Evolutionary conservation across 1,140 invertebrate species (phyloP).

Genomic region (Bombus terrestris): DNA sequence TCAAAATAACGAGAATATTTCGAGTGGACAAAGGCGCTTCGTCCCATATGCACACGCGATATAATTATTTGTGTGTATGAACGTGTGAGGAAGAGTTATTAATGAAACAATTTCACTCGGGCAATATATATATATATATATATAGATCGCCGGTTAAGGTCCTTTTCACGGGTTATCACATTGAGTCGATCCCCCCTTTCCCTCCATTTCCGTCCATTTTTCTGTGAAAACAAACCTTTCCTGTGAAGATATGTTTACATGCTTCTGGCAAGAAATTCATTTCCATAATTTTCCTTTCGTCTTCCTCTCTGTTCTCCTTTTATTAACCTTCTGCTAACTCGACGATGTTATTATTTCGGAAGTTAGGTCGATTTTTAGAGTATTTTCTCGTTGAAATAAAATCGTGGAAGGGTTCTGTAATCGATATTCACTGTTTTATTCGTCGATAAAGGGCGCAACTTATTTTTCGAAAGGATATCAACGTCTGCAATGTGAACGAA

Average conservation of each 20-base stretch:
- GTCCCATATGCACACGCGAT: constrained; percentile 23
- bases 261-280: not conserved
- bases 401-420: not conserved
- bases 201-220: not conserved
- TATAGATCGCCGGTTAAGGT: constrained; percentile 9
- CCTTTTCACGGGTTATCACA: constrained; percentile 3
- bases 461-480: not conserved
- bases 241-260: constrained; percentile 3
- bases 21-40: not conserved
- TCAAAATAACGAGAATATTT: not conserved
- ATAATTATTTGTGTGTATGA: constrained; percentile 17
- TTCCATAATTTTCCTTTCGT: not conserved
- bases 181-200: not conserved
- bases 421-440: not conserved
- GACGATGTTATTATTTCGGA: not conserved
- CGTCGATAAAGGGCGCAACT: not conserved
- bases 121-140: not conserved
- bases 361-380: not conserved
- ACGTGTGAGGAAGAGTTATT: constrained; percentile 18
- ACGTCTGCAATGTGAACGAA: not conserved
- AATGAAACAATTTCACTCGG: constrained; percentile 37
- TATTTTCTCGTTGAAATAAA: not conserved
- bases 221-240: not conserved
- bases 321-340: not conserved
- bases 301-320: not conserved